Evolutionary conservation across 2,113 vertebrate species (phyloP).

Genomic region (Varanus salvator): DNA sequence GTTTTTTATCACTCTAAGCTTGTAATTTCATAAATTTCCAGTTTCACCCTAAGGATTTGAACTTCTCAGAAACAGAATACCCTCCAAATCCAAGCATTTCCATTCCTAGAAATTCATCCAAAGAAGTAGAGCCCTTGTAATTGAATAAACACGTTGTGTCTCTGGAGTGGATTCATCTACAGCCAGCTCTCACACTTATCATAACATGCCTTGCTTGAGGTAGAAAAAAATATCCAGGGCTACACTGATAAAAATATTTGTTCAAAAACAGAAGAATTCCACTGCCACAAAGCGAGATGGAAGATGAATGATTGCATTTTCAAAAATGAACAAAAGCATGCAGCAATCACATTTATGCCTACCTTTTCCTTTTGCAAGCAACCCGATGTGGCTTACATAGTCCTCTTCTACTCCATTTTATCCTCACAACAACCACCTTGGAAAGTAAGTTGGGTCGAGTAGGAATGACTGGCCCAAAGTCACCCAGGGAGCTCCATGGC

Average conservation of each 20-base stretch:
- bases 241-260: constrained; percentile 35
- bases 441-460: too few species aligned
- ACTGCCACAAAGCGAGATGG: constrained; percentile 13
- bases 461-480: too few species aligned
- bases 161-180: constrained; percentile 48
- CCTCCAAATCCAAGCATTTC: constrained; percentile 50
- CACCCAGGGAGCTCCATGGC: too few species aligned
- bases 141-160: constrained; percentile 51
- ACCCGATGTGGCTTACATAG: too few species aligned
- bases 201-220: constrained; percentile 31
- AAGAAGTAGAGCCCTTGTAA: constrained; percentile 50
- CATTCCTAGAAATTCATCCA: constrained; percentile 57
- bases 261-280: background rate
- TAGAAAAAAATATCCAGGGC: constrained; percentile 25
- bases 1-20: constrained; percentile 23
- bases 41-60: constrained; percentile 46
- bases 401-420: too few species aligned
- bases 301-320: background rate
- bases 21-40: constrained; percentile 50
- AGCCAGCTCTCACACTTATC: constrained; percentile 52
- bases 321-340: background rate
- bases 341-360: too few species aligned
- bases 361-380: too few species aligned
- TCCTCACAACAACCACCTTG: too few species aligned
- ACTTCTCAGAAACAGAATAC: constrained; percentile 54